A percentile compares a stretch with the other conserved stretches of the same genome.
phyloP scores from a whole-genome alignment of 2,797 vertebrate species.

The Helicolenus hilgendorfi region DNA sequence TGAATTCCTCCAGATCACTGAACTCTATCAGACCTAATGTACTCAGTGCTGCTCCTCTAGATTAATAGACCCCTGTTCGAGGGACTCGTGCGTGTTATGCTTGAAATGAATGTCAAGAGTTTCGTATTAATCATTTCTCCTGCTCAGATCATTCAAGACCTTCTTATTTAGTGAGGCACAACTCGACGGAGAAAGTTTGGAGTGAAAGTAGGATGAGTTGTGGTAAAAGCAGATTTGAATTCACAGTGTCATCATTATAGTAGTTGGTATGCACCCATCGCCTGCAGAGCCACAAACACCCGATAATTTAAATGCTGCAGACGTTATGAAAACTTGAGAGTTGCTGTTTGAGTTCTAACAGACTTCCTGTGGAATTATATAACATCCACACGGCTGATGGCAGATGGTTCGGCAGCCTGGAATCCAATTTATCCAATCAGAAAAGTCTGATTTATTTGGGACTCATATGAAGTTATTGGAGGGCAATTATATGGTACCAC shows the following conservation, averaged over 20 bases:
- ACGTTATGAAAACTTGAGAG: not conserved
- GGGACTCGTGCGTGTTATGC: constrained; percentile 4
- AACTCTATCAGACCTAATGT: constrained; percentile 46
- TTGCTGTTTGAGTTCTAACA: not conserved
- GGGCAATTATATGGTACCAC: not conserved
- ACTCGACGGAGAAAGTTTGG: not conserved
- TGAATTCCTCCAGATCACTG: constrained; percentile 47
- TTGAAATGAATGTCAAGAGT: constrained; percentile 13
- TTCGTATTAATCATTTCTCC: constrained; percentile 9
- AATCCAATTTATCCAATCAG: not conserved
- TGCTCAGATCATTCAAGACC: not conserved
- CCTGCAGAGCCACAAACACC: not conserved
- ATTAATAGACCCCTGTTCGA: constrained; percentile 2
- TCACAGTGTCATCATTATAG: not conserved
- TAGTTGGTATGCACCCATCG: not conserved
- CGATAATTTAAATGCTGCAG: not conserved
- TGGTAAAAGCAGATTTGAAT: not conserved
- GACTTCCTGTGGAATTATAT: not conserved
- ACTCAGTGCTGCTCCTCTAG: constrained; percentile 9
- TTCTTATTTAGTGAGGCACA: constrained; percentile 18
- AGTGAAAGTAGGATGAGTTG: not conserved
- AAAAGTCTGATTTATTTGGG: not conserved
- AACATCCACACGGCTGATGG: not conserved
- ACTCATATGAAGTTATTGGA: not conserved
- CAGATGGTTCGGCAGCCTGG: not conserved